These are phyloP conservation scores for Sakesphorus luctuosus DNA, from an alignment of 2,113 vertebrate species.

Conservation along the genomic window DNA sequence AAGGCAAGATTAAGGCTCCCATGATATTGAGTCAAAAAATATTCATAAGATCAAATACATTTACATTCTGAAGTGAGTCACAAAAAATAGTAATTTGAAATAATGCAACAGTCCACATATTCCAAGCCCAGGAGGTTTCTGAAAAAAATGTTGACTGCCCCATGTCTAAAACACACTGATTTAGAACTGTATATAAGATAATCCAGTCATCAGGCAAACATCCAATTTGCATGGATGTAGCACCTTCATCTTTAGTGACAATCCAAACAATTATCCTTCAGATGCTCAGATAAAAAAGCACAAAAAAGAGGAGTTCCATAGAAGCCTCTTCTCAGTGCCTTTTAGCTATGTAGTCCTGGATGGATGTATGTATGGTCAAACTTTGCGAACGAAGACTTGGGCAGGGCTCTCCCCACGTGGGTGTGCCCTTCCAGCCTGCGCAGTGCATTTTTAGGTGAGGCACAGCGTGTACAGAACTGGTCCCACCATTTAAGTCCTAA, in stretches of 20 bases:
- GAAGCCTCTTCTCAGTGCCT: background rate
- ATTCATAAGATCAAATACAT: background rate
- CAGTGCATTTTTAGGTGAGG: too few relatives aligned
- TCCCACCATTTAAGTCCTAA: too few relatives aligned
- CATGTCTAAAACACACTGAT: background rate
- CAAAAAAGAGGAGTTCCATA: background rate
- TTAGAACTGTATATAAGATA: background rate
- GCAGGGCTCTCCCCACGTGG: too few relatives aligned
- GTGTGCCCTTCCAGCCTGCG: too few relatives aligned
- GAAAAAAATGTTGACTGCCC: background rate
- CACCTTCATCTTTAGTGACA: background rate
- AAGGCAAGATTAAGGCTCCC: background rate
- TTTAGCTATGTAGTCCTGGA: background rate
- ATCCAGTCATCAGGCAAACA: background rate
- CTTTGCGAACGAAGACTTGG: too few relatives aligned
- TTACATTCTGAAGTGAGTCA: background rate
- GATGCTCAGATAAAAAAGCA: background rate
- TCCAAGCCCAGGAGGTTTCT: background rate
- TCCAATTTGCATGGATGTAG: background rate
- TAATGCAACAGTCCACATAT: background rate
- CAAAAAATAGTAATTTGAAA: background rate
- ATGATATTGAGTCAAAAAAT: background rate
- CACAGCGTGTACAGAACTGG: too few relatives aligned
- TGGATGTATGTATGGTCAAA: too few relatives aligned
- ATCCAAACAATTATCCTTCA: background rate